Evolutionary conservation across 2,797 vertebrate species (phyloP), one percentile per base, ranked within the genome.

Genomic region (Falco columbarius): DNA sequence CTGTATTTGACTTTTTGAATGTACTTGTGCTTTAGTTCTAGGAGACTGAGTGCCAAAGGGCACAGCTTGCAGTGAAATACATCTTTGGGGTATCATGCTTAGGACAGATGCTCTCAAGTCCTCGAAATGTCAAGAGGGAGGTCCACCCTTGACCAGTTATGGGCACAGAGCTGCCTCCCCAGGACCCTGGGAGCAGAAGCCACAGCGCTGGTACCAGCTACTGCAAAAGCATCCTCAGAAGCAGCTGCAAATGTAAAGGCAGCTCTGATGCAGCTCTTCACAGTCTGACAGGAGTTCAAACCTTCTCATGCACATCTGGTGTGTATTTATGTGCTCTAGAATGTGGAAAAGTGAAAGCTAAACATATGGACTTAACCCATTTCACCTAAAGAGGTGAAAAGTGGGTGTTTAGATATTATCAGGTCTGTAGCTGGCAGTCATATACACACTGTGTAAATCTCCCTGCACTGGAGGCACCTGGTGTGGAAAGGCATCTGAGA

Each of bases 371-470:
- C 36, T 83, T 90, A 72, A 75, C 38, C 54, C 46, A 56, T 73
- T 94, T 86, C 56, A 77, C 77, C 91, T 93, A 77, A 91, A 92
- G 94, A 97, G 89, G 86, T 97, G 95, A 95, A 93, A 97, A 98
- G 88, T 93, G 36, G 62, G 84, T 97, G 91, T 95, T 95, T 65
- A 73, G 87, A 10, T 80, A 93, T 96, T 96, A 85, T 74, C 81
- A 13, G 56, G 67, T 81, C 89, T 94, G 75, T 92, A 80, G 80
- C 66, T 95, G 89, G 89, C 79, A 81, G 83, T 82, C 40, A 6
- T 24, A 29, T 12, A 59, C 10, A 73, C 32, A 6, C 44, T 16
- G 38, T 44, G 56, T 73, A 94, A 95, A 94, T 72, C 84, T 74
- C 74, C 34, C 13, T 2, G 3, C 52, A 22, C 22, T 1, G 1